Conservation (phyloP, 2,888 invertebrate species). For the Lepeophtheirus nordmannii region DNA sequence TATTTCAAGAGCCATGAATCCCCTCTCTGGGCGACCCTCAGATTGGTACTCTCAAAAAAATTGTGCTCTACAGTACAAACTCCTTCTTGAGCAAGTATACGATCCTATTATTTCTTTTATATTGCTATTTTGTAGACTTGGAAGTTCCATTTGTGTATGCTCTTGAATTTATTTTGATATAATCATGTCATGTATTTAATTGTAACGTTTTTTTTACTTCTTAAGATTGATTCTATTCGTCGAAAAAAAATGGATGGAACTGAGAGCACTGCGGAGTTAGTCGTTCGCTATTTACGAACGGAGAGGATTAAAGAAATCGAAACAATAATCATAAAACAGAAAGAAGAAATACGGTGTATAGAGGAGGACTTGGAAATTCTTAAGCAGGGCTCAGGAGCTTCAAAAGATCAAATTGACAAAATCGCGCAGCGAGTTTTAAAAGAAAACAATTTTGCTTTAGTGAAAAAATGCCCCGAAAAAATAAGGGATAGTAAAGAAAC, state of each 20-base stretch:
- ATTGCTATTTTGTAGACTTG: too few relatives aligned
- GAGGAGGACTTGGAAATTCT: neutral
- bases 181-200: too few relatives aligned
- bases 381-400: neutral
- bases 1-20: constrained; percentile 25
- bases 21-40: constrained; percentile 46
- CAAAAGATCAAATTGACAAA: neutral
- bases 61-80: constrained; percentile 76
- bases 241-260: neutral
- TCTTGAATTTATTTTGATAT: too few relatives aligned
- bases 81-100: constrained; percentile 47
- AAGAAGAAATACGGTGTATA: neutral
- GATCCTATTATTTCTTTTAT: too few relatives aligned
- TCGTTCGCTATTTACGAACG: neutral
- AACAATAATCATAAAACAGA: neutral
- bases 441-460: neutral
- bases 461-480: too few relatives aligned
- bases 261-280: neutral
- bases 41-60: constrained; percentile 83
- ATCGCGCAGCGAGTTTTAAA: neutral
- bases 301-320: neutral
- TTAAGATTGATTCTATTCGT: neutral
- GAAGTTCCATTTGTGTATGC: too few relatives aligned
- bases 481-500: too few relatives aligned
- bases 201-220: neutral